Percentiles rank a stretch among this genome's conserved stretches.
phyloP scores from a whole-genome alignment of 2,113 vertebrate species.

The Ammodramus savannarum region DNA sequence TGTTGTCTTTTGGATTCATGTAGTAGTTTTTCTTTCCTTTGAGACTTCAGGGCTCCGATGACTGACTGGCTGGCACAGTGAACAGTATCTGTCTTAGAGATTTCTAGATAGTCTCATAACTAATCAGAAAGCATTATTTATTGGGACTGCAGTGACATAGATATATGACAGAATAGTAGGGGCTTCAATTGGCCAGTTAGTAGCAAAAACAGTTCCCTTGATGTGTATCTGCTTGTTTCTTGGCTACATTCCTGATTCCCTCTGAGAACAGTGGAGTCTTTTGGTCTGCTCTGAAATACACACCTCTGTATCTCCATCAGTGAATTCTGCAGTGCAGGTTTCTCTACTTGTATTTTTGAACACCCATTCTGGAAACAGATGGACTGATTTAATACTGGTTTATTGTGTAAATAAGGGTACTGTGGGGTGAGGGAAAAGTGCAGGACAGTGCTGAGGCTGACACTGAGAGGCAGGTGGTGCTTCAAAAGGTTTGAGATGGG shows the following conservation, averaged over 20 bases:
- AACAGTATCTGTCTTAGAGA: neutral
- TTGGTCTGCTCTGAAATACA: constrained; percentile 14
- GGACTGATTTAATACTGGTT: neutral
- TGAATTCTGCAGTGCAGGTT: neutral
- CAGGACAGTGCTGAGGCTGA: rapidly evolving
- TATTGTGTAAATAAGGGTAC: neutral
- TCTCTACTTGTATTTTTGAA: neutral
- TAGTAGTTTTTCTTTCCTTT: neutral
- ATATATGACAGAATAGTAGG: neutral
- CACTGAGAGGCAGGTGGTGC: neutral
- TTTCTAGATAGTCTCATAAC: constrained; percentile 15
- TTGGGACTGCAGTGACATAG: neutral
- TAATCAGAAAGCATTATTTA: constrained; percentile 17
- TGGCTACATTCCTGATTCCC: neutral
- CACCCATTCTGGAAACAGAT: neutral
- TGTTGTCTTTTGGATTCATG: neutral
- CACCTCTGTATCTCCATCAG: neutral
- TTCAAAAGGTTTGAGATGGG: neutral
- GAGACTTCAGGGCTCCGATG: neutral
- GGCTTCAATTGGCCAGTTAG: constrained; percentile 15
- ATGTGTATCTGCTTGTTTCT: constrained; percentile 34
- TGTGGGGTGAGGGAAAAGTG: neutral
- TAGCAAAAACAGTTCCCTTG: constrained; percentile 29
- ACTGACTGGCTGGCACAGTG: neutral
- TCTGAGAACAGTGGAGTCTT: constrained; percentile 5